Base-by-base conservation (phyloP, 2,888 invertebrate species). In the Callosobruchus maculatus region DNA sequence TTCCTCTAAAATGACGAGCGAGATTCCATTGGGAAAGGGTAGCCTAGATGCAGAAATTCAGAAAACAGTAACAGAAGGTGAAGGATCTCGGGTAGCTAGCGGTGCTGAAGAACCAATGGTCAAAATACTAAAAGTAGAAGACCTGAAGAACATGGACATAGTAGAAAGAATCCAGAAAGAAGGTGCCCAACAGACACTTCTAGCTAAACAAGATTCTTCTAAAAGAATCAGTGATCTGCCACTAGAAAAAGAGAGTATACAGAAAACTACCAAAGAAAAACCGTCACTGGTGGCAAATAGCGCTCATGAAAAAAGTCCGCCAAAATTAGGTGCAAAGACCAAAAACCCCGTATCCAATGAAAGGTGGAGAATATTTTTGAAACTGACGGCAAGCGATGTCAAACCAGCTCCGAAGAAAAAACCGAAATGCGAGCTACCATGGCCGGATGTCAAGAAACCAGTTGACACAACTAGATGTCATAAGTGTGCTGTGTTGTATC, bases 381-480 rank as follows among this genome's bases (percentile, higher is more conserved):
- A 78, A 21, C 83, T 86, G 85, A 82, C 79, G 13, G 78, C 81
- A 0, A 76, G 79, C 4, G 83, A 85, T 74, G 21, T 84, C 13
- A 78, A 77, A 0, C 78, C 80, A 7, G 73, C 74, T 30, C 68
- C 70, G 20, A 80, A 80, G 71, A 82, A 80, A 73, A 76, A 74
- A 71, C 78, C 73, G 22, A 75, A 74, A n/a, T 84, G 84, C 66
- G 83, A 83, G 67, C 78, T 77, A 70, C 79, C 81, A 49, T 75
- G 83, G 13, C 78, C 74, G 2, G 78, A 82, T 13, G 73, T 85
- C 20, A 81, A 80, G 21, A 79, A 79, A 66, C 84, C 84, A 0
- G 82, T 81, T 21, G 86, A 86, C 74, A 85, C 84, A 4, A 75
- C 86, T 7, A 78, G 85, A 74, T 87, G 87, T 74, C 73, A 80